Base-by-base conservation (phyloP, 2,888 invertebrate species). In the Scaptomyza polygonia region DNA sequence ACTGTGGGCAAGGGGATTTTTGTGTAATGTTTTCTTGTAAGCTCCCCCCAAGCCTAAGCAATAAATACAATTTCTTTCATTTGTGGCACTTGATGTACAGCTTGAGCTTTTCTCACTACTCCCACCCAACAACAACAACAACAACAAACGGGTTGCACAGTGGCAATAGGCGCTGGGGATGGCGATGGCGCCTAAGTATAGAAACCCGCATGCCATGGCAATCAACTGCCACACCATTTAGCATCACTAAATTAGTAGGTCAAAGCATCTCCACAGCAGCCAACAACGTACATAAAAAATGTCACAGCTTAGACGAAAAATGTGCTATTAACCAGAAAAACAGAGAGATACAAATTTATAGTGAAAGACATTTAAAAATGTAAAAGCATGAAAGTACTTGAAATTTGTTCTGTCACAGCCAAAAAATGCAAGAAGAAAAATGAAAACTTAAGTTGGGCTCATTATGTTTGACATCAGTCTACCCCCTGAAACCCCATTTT, bases 231-330 rank as follows among this genome's bases (percentile, higher is more conserved):
- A 76, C 77, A 71, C 84, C 88, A 82, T 82, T 88, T 82, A 82
- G 84, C 80, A 82, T 88, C 83, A 82, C 88, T 82, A 82, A 82
- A 82, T 82, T 88, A 82, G 74, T 82, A 65, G 82, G 82, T 88
- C 86, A 88, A 86, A 88, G 83, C 86, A 82, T 76, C 82, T 79
- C 56, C 86, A 86, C 68, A 86, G 80, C 25, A 25, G 25, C 25
- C 25, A 5, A 5, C 25, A 25, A 5, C 3, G 86, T 86, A n/a
- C 73, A 82, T 82, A 82, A 82, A 82, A 82, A 86, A 86, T 82
- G 88, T 83, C 88, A 88, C 86, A 88, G 79, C 72, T 73, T 63
- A 40, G 68, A 64, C 53, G 14, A 63, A 55, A 75, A 78, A 77
- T 74, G 74, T 78, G 68, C 39, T 67, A 44, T 53, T 21, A 40